Evolutionary conservation across 2,797 vertebrate species (phyloP), one percentile per base, ranked within the genome.

Genomic region (Lagodon rhomboides): DNA sequence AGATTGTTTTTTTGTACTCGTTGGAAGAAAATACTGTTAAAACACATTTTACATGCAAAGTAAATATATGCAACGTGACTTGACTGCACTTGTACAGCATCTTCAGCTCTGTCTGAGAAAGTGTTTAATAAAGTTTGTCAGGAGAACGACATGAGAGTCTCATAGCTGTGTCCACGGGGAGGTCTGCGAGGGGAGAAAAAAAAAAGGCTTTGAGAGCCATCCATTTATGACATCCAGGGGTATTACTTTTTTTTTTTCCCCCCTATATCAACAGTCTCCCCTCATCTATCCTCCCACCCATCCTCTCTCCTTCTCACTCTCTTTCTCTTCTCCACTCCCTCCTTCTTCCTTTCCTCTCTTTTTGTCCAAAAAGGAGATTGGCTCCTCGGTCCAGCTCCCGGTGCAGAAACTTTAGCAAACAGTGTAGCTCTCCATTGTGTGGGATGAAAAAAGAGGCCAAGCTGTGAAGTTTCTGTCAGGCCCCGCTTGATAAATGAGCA

Each of bases 401-500:
- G 95, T 97, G 95, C 95, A 96, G 94, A 95, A 96, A 97, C 96
- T 96, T 97, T 96, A 94, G 97, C 97, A 98, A 98, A 98, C 96
- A 98, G 97, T 96, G 95, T 95, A 96, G 95, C 96, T 97, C 96
- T 97, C 97, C 95, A 97, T 98, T 98, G 97, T 96, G 95, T 93
- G 88, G 92, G 94, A 95, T 95, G 95, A 96, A 96, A 96, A 96
- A 95, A 94, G 95, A 92, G 95, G 95, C 93, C 94, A 96, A 95
- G 96, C 97, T 96, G 97, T 97, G 97, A 97, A 97, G 97, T 97
- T 96, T 96, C 96, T 97, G 97, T 96, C 96, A 95, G 93, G 91
- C 96, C 93, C 96, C 91, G 97, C 97, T 97, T 99, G 98, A 99
- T 99, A 99, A 98, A 99, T 99, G 98, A 98, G 97, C 97, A 98